phyloP scores from a whole-genome alignment of 1,140 invertebrate genomes.

The Meteorus sp. region DNA sequence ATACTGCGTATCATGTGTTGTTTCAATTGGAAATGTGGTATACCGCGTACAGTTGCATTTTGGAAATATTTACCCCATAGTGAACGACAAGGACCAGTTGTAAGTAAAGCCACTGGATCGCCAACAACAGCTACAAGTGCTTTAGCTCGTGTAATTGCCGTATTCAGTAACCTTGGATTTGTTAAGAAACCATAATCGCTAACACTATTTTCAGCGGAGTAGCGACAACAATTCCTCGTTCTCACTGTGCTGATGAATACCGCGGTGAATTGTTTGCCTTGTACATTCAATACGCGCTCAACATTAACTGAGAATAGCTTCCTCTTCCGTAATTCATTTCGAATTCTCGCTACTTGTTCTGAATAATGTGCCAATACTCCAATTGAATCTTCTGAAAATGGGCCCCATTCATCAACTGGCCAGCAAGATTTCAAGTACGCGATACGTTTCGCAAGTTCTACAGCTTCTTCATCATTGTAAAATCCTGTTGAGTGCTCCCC shows the following conservation, averaged over 20 bases:
- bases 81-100: slow-evolving; percentile 81
- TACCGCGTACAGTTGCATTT: slow-evolving; percentile 75
- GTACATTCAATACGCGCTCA: slow-evolving; percentile 84
- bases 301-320: slow-evolving; percentile 78
- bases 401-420: slow-evolving; percentile 73
- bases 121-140: slow-evolving; percentile 86
- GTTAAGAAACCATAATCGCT: slow-evolving; percentile 85
- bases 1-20: slow-evolving; percentile 67
- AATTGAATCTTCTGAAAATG: slow-evolving; percentile 74
- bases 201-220: slow-evolving; percentile 59
- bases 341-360: slow-evolving; percentile 81
- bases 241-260: slow-evolving; percentile 84
- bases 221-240: slow-evolving; percentile 71
- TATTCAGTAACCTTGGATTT: slow-evolving; percentile 83
- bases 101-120: slow-evolving; percentile 83
- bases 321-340: slow-evolving; percentile 76
- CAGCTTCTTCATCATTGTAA: slow-evolving; percentile 83
- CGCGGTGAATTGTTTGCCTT: slow-evolving; percentile 87
- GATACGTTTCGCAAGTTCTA: slow-evolving; percentile 76
- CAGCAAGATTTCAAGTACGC: slow-evolving; percentile 70
- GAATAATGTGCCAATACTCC: slow-evolving; percentile 85
- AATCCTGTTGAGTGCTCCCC: slow-evolving; percentile 83
- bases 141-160: slow-evolving; percentile 84
- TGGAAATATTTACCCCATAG: slow-evolving; percentile 83
- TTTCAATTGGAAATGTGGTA: slow-evolving; percentile 69